Percentiles rank a stretch among this genome's conserved stretches.
Evolutionary conservation across 2,888 invertebrate genomes (phyloP).

Genomic region (Papilio elwesi): DNA sequence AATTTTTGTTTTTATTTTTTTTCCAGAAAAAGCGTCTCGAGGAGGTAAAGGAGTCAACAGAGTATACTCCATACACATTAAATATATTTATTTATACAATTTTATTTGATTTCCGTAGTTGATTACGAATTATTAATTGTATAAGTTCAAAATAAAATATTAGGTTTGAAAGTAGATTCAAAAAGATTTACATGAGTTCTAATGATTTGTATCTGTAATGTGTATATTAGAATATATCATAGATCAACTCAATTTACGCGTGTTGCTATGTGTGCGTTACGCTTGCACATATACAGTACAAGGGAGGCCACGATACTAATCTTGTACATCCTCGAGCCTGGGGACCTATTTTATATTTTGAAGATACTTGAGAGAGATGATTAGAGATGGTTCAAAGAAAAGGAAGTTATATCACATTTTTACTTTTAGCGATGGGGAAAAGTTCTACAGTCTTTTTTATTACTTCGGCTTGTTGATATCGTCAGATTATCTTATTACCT

Average conservation of each 20-base stretch:
- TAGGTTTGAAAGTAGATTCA: background rate
- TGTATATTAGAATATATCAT: background rate
- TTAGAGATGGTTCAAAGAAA: too few relatives aligned
- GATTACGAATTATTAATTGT: background rate
- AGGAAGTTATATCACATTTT: too few relatives aligned
- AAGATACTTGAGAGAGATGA: too few relatives aligned
- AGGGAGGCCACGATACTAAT: too few relatives aligned
- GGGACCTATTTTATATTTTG: too few relatives aligned
- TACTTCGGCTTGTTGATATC: too few relatives aligned
- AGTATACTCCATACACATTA: slow-evolving; percentile 44
- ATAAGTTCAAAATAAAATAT: background rate
- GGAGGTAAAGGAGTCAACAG: slow-evolving; percentile 84
- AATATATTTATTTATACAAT: background rate
- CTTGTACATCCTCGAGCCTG: too few relatives aligned
- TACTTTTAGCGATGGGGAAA: too few relatives aligned
- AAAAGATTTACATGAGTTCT: background rate
- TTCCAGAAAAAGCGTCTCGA: slow-evolving; percentile 92
- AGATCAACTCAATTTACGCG: background rate
- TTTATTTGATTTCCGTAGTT: background rate
- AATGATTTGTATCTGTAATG: background rate
- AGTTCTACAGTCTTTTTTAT: too few relatives aligned
- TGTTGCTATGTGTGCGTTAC: background rate
- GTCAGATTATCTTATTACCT: too few relatives aligned
- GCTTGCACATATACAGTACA: background rate
- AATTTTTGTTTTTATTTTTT: slow-evolving; percentile 74